phyloP scores from a whole-genome alignment of 1,140 invertebrate genomes.

The Pectinophora gossypiella region DNA sequence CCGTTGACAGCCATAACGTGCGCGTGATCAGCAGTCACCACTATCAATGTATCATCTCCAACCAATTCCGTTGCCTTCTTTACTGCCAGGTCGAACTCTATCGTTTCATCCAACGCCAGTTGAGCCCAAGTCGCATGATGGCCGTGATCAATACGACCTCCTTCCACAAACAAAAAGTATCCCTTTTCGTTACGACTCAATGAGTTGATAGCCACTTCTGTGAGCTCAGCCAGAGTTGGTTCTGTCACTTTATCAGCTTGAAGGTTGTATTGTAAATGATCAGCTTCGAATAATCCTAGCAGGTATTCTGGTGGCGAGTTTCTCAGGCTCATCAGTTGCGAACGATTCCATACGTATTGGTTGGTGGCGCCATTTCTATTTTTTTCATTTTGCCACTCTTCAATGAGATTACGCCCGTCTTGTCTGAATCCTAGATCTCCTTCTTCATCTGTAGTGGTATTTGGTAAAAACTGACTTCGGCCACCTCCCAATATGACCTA shows the following conservation, averaged over 20 bases:
- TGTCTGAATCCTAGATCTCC: conserved; percentile 78
- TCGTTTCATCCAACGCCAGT: conserved; percentile 79
- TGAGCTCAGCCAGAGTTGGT: conserved; percentile 87
- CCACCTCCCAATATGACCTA: conserved; percentile 79
- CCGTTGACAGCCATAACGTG: conserved; percentile 85
- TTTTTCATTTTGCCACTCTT: conserved; percentile 35
- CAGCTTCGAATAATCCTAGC: conserved; percentile 75
- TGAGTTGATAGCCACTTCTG: conserved; percentile 84
- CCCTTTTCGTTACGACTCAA: conserved; percentile 85
- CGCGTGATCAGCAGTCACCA: conserved; percentile 86
- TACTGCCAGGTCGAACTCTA: conserved; percentile 68
- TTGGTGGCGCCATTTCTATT: conserved; percentile 77
- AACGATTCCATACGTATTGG: conserved; percentile 78
- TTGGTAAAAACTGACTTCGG: conserved; percentile 68
- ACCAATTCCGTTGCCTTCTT: conserved; percentile 77
- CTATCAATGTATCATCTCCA: conserved; percentile 82
- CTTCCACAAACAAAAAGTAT: conserved; percentile 91
- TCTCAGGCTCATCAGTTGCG: conserved; percentile 78
- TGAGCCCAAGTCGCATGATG: conserved; percentile 83
- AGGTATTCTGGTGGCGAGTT: conserved; percentile 80
- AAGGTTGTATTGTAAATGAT: conserved; percentile 47
- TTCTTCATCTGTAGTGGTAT: conserved; percentile 74
- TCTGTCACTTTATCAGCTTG: conserved; percentile 64
- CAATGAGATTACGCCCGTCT: conserved; percentile 65
- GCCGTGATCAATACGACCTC: conserved; percentile 85